Base-by-base conservation (phyloP, 30 jellyfish, hydroid and myxozoan genomes). In the Cassiopea andromeda region DNA sequence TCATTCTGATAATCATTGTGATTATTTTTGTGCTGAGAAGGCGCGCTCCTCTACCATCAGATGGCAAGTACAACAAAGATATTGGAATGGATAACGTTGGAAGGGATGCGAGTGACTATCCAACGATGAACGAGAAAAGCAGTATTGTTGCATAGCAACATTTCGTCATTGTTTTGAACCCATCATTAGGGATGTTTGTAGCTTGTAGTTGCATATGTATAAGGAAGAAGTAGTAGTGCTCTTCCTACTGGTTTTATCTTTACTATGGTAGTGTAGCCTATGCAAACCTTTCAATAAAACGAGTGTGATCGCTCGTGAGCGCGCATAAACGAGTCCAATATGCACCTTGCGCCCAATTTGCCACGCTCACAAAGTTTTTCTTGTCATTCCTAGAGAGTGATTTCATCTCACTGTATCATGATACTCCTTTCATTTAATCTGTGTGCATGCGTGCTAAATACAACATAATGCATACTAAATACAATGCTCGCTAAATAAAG, bases 31-130 rank as follows among this genome's bases (percentile, higher is more conserved):
- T 66, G 43, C 75, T 15, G 45, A 66, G 18, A 19, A 66, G 75
- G 15, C 43, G 45, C 4, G 18, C 6, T 13, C 45, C 75, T 13
- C 45, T 19, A 3, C 6, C 18, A 2, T 13, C 75, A 13, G 45
- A 6, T 7, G 15, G 75, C 75, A 19, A 66, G 18, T 6, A 15
- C 2, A 14, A 19, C 18, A 66, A 66, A 19, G 75, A 66, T 7
- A 66, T 66, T 66, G 75, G 75, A 7, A 3, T 73, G 83, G 83
- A 44, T 3, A 44, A 73, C 66, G 46, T 16, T 10, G 83, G 66
- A 48, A 73, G 9, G 9, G 60, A 73, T 5, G 64, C 9, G 8
- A 50, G 9, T 50, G 64, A 50, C 9, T 5, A 50, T 50, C 64
- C 64, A 50, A 2, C 64, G 8, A 9, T 50, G 9, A 50, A 50